Conservation (phyloP, 2,888 invertebrate species). For the Vandiemenella viatica region DNA sequence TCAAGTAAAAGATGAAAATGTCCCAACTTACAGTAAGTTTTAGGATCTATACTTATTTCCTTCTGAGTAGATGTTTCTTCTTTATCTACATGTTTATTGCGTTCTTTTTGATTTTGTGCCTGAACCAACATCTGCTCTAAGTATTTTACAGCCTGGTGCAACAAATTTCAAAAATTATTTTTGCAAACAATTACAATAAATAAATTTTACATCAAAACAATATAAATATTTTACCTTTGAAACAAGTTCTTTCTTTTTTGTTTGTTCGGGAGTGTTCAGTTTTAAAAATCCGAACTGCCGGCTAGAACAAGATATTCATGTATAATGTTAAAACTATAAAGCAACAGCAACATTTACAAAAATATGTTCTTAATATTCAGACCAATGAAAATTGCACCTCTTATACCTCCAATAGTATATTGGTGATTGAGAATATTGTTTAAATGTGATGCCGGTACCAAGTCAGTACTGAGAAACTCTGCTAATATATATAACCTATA, state of each 20-base stretch:
- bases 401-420: too few species aligned
- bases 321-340: not conserved
- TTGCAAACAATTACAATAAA: not conserved
- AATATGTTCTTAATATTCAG: too few species aligned
- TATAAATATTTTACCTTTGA: slow-evolving; percentile 40
- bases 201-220: not conserved
- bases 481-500: too few species aligned
- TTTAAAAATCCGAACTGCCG: slow-evolving; percentile 84
- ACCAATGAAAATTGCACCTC: too few species aligned
- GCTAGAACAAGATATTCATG: slow-evolving; percentile 39
- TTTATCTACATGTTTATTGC: slow-evolving; percentile 13
- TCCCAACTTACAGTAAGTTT: slow-evolving; percentile 87
- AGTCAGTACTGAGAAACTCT: too few species aligned
- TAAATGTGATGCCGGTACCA: too few species aligned
- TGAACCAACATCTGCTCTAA: slow-evolving; percentile 73
- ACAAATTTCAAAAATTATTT: slow-evolving; percentile 15
- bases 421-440: too few species aligned
- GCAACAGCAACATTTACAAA: too few species aligned
- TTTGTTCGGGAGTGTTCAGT: slow-evolving; percentile 64
- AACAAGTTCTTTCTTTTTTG: slow-evolving; percentile 62
- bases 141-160: slow-evolving; percentile 66
- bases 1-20: slow-evolving; percentile 87
- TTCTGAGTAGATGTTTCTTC: slow-evolving; percentile 21
- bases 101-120: slow-evolving; percentile 46
- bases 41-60: slow-evolving; percentile 67